Evolutionary conservation across 2,888 invertebrate genomes (phyloP), one percentile per base, ranked within the genome.

Genomic region (Pachydiplax longipennis): DNA sequence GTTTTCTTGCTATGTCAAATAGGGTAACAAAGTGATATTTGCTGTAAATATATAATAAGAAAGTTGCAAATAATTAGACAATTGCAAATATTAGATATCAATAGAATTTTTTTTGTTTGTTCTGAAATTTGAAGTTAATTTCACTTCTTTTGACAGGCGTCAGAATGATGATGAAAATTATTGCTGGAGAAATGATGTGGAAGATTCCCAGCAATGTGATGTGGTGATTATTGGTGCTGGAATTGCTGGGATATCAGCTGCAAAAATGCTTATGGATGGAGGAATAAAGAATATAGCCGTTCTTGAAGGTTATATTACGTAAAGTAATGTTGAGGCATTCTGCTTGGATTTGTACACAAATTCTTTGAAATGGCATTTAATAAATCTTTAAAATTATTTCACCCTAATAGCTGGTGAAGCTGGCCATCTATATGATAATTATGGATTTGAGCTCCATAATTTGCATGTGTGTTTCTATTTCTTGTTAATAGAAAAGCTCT

Each of bases 171-270:
- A 90, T 90, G 87, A 90, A 90, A 91, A 44, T 48, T 80, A 73
- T 12, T 48, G 83, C 37, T 91, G 48, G 25, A 61, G 48, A 83
- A 92, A 90, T 87, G 90, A 53, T 90, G 81, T 25, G 92, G 92
- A 91, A 92, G 91, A 91, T 92, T 93, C 61, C 92, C 25, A 48
- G 90, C 15, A 90, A 83, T 92, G 92, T 91, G 92, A 93, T 91
- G 93, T 96, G 44, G 94, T 95, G 2, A 95, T 96, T 91, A 92
- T 96, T 81, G 96, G 96, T 15, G 96, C 95, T 83, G 96, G 96
- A 35, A 94, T 96, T 92, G 95, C 95, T 31, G 96, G 96, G 61
- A 93, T 96, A 91, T 95, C 95, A 81, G 96, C 95, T 44, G 96
- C 95, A 0, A 93, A 93, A 91, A 94, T 94, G 15, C 93, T 96